These are phyloP conservation scores for Panurus biarmicus DNA, from an alignment of 2,113 vertebrate genomes.

Conservation along the genomic window DNA sequence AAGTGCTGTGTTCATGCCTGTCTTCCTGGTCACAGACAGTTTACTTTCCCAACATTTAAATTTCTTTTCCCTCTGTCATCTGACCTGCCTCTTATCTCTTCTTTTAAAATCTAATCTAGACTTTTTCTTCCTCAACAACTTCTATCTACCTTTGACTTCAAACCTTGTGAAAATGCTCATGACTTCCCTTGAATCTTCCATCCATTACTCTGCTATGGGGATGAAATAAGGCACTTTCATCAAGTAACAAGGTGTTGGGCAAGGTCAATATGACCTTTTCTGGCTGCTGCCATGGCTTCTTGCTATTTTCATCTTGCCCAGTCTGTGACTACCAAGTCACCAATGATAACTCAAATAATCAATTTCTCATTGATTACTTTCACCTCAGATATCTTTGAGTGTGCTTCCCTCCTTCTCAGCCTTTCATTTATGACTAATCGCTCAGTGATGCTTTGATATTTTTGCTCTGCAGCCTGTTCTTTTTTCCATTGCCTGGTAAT, in stretches of 20 bases:
- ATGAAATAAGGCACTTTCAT: not conserved
- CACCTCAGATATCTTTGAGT: not conserved
- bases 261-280: not conserved
- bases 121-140: not conserved
- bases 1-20: not conserved
- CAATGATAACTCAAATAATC: slow-evolving; percentile 12
- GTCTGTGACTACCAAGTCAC: not conserved
- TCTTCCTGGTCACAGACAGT: not conserved
- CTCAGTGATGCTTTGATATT: not conserved
- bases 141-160: not conserved
- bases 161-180: not conserved
- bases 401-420: not conserved
- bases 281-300: not conserved
- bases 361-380: slow-evolving; percentile 23
- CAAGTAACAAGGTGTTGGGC: not conserved
- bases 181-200: not conserved
- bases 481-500: not conserved
- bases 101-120: not conserved
- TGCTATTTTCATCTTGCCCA: not conserved
- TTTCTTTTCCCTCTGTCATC: not conserved
- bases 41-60: not conserved
- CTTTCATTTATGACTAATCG: not conserved
- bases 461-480: not conserved
- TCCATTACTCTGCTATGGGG: not conserved
- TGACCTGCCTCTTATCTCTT: not conserved